A percentile compares a stretch with the other conserved stretches of the same genome.
phyloP scores from a whole-genome alignment of 2,113 vertebrate genomes.

The Blennius ocellaris region DNA sequence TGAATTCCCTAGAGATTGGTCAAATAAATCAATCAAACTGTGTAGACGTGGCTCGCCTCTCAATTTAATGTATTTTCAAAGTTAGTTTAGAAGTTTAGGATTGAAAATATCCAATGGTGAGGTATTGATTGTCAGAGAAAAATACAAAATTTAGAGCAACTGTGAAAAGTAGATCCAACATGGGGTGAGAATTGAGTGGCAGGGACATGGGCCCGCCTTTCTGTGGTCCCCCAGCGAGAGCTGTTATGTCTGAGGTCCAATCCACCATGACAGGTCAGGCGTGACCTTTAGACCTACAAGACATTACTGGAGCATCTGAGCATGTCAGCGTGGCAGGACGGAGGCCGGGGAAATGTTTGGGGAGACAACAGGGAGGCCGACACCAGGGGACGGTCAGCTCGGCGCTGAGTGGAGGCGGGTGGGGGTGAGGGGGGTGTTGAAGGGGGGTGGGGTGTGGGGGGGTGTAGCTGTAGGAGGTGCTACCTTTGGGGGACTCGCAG shows the following conservation, averaged over 20 bases:
- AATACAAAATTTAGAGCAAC: constrained; percentile 27
- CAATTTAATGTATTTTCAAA: constrained; percentile 19
- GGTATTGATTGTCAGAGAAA: constrained; percentile 28
- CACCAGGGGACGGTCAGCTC: constrained; percentile 48
- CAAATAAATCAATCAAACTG: constrained; percentile 50
- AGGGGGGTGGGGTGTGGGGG: too few species aligned
- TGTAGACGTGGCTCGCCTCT: constrained; percentile 12
- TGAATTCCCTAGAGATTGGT: constrained; percentile 35
- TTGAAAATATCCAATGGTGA: constrained; percentile 18
- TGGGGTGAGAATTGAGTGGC: constrained; percentile 46
- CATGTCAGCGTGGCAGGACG: constrained; percentile 67
- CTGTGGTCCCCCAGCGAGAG: constrained; percentile 50
- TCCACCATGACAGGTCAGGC: constrained; percentile 73
- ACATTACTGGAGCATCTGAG: constrained; percentile 78
- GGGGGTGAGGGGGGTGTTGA: too few species aligned
- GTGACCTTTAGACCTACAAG: constrained; percentile 74
- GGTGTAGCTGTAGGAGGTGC: constrained; percentile 41
- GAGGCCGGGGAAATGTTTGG: constrained; percentile 34
- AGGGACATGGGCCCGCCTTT: constrained; percentile 33
- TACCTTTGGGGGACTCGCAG: constrained; percentile 70
- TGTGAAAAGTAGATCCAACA: constrained; percentile 3
- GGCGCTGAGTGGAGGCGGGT: constrained; percentile 44
- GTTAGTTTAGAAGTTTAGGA: constrained; percentile 30
- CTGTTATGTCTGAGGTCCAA: constrained; percentile 68
- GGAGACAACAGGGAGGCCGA: constrained; percentile 35